phyloP scores from a whole-genome alignment of 2,797 vertebrate genomes.

The Acanthurus tractus region DNA sequence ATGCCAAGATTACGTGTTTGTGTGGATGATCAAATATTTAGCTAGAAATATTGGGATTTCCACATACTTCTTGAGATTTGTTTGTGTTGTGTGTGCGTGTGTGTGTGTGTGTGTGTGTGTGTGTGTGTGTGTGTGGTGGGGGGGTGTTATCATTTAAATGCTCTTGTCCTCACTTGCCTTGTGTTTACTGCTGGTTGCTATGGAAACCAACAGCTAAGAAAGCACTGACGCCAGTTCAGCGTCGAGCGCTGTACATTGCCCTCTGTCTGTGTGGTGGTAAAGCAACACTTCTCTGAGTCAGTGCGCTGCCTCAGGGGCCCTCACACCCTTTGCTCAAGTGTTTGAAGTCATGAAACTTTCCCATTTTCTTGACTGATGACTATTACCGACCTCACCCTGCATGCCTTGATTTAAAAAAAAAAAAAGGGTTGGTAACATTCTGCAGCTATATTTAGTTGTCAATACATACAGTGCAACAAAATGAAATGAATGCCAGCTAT shows the following conservation, averaged over 20 bases:
- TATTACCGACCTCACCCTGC: not conserved
- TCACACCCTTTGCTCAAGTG: constrained; percentile 38
- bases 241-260: constrained; percentile 39
- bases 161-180: constrained; percentile 41
- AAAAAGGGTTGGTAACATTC: too few relatives aligned
- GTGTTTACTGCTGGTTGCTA: constrained; percentile 69
- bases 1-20: constrained; percentile 13
- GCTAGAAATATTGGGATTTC: constrained; percentile 74
- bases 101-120: not conserved
- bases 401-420: not conserved
- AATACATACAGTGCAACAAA: not conserved
- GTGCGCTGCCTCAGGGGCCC: constrained; percentile 3
- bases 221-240: constrained; percentile 23
- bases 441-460: too few relatives aligned
- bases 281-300: constrained; percentile 46
- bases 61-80: constrained; percentile 46
- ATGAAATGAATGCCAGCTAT: not conserved
- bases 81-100: not conserved
- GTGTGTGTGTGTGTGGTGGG: not conserved
- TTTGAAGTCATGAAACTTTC: constrained; percentile 29
- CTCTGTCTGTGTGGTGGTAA: constrained; percentile 50
- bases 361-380: not conserved
- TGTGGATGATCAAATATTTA: constrained; percentile 35
- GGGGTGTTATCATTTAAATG: constrained; percentile 4
- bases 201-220: constrained; percentile 52